Evolutionary conservation across 2,113 vertebrate species (phyloP).

Genomic region (Phyllopteryx taeniolatus): DNA sequence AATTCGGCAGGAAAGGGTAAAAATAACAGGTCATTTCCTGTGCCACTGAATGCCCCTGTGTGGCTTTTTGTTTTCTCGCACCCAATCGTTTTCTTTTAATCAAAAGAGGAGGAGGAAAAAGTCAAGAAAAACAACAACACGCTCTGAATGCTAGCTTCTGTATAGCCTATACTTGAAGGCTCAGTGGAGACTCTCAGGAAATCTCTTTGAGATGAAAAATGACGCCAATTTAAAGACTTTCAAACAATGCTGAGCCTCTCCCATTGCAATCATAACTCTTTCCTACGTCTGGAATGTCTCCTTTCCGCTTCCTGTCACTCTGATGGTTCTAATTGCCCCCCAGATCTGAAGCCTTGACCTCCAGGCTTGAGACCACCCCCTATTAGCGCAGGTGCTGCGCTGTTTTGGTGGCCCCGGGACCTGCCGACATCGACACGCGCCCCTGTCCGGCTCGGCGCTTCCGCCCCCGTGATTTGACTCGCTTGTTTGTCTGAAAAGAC

Average conservation of each 20-base stretch:
- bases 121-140: conserved; percentile 40
- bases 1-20: conserved; percentile 51
- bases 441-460: conserved; percentile 33
- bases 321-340: conserved; percentile 17
- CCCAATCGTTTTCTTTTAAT: conserved; percentile 66
- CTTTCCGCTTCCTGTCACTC: conserved; percentile 6
- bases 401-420: conserved; percentile 35
- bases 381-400: conserved; percentile 32
- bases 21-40: conserved; percentile 69
- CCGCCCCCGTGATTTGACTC: conserved; percentile 16
- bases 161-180: too few relatives aligned
- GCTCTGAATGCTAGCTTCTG: background rate
- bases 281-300: background rate
- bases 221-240: background rate
- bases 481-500: background rate
- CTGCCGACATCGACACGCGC: conserved; percentile 34
- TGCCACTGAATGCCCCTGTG: conserved; percentile 43
- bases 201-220: background rate
- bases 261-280: background rate
- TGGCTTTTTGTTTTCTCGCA: conserved; percentile 30
- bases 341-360: conserved; percentile 16
- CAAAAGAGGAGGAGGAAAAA: conserved; percentile 45
- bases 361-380: conserved; percentile 50
- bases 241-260: background rate
- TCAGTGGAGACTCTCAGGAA: background rate